phyloP scores from a whole-genome alignment of 2,888 invertebrate species.

The Coelogynopora nodosa region DNA sequence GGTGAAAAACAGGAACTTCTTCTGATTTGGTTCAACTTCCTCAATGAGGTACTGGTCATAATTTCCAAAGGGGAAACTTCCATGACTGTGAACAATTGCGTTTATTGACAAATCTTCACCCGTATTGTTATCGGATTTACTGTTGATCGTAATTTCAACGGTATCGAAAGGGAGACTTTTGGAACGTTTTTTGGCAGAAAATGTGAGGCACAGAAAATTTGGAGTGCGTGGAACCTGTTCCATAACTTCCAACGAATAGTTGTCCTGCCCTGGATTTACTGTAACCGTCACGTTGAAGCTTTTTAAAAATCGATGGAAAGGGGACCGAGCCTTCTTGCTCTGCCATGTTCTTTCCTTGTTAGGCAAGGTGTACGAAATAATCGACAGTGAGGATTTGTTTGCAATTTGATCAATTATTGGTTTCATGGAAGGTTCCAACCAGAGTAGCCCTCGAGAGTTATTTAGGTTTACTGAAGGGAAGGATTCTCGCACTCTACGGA shows the following conservation, averaged over 20 bases:
- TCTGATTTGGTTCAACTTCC: not conserved
- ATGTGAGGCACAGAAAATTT: slow-evolving; percentile 33
- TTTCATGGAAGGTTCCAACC: not conserved
- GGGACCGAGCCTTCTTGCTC: slow-evolving; percentile 6
- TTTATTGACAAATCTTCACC: not conserved
- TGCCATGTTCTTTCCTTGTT: not conserved
- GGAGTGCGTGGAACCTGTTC: slow-evolving; percentile 34
- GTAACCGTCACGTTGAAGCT: slow-evolving; percentile 19
- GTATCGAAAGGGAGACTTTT: not conserved
- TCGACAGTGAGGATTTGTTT: not conserved
- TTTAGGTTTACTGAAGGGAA: not conserved
- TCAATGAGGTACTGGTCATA: slow-evolving; percentile 33
- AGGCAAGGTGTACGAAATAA: not conserved
- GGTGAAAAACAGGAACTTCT: not conserved
- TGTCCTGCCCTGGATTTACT: not conserved
- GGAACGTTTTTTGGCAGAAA: not conserved
- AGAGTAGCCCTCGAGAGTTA: slow-evolving; percentile 3
- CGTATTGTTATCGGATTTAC: not conserved
- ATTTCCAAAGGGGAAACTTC: slow-evolving; percentile 25
- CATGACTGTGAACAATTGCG: not conserved
- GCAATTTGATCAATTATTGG: not conserved
- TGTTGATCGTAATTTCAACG: not conserved
- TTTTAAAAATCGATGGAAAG: slow-evolving; percentile 25
- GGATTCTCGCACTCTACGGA: not conserved
- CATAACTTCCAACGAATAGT: slow-evolving; percentile 9